Percentiles rank a stretch among this genome's conserved stretches.
phyloP scores from a whole-genome alignment of 2,888 invertebrate species.

The Elmis aenea region DNA sequence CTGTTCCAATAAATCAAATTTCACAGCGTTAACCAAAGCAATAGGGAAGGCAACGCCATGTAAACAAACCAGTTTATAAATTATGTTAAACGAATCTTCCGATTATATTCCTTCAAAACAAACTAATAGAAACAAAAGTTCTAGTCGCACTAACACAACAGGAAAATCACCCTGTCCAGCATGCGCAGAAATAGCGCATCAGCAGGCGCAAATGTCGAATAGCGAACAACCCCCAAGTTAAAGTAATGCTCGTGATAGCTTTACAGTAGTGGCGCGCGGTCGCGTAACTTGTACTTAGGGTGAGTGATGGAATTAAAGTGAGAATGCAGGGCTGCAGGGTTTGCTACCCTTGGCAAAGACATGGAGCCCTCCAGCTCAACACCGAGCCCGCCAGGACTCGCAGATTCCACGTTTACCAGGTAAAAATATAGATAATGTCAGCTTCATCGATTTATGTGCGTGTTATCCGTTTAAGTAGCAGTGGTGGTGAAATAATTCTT shows the following conservation, averaged over 20 bases:
- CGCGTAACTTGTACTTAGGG: conserved; percentile 14
- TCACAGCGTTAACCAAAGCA: too few species aligned
- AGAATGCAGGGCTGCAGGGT: conserved; percentile 20
- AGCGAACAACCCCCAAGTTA: conserved; percentile 28
- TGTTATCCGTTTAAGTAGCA: conserved; percentile 3
- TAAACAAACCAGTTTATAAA: too few species aligned
- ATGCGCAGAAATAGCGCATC: conserved; percentile 29
- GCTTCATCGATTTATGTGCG: conserved; percentile 28
- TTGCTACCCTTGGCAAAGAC: conserved; percentile 20
- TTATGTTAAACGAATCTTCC: too few species aligned
- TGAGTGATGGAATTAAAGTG: conserved; percentile 22
- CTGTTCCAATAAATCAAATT: too few species aligned
- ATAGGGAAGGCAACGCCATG: too few species aligned
- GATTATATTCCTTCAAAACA: too few species aligned
- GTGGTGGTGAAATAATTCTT: background rate
- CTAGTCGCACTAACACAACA: conserved; percentile 8
- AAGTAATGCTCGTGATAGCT: conserved; percentile 19
- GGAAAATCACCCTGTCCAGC: conserved; percentile 23
- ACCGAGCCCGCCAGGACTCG: conserved; percentile 40
- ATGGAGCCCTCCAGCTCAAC: conserved; percentile 48
- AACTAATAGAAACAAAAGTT: background rate
- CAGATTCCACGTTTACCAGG: conserved; percentile 46
- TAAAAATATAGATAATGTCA: conserved; percentile 21
- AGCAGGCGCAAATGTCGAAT: conserved; percentile 30
- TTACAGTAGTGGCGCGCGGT: conserved; percentile 21